Evolutionary conservation across 2,797 vertebrate genomes (phyloP).

Genomic region (Neostethus bicornis): DNA sequence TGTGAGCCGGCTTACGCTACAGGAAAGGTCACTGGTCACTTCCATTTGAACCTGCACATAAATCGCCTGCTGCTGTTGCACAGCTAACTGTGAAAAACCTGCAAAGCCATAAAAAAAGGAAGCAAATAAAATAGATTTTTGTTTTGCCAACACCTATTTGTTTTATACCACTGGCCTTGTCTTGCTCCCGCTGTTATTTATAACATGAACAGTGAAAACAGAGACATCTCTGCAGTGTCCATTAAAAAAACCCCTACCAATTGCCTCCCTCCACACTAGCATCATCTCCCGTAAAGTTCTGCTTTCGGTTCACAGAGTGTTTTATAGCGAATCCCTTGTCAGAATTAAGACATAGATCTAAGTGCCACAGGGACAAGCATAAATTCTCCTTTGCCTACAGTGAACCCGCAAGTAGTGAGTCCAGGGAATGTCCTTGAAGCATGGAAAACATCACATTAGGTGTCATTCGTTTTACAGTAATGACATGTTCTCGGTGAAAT

Average conservation of each 20-base stretch:
- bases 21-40: constrained; percentile 80
- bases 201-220: constrained; percentile 79
- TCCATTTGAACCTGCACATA: constrained; percentile 77
- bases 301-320: constrained; percentile 65
- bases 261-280: constrained; percentile 39
- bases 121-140: constrained; percentile 46
- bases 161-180: constrained; percentile 64
- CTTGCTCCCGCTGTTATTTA: constrained; percentile 68
- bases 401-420: constrained; percentile 66
- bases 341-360: constrained; percentile 77
- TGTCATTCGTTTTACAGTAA: constrained; percentile 70
- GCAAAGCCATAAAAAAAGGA: constrained; percentile 53
- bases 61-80: constrained; percentile 72
- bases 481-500: constrained; percentile 69
- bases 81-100: constrained; percentile 51
- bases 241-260: constrained; percentile 68
- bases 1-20: constrained; percentile 65
- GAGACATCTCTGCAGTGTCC: constrained; percentile 67
- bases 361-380: constrained; percentile 71
- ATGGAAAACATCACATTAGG: constrained; percentile 71
- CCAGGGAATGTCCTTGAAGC: constrained; percentile 73
- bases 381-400: constrained; percentile 73
- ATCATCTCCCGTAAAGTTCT: constrained; percentile 54
- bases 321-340: constrained; percentile 73
- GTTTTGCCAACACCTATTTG: constrained; percentile 70